Evolutionary conservation across 2,888 invertebrate genomes (phyloP).

Genomic region (Yponomeuta evonymella): DNA sequence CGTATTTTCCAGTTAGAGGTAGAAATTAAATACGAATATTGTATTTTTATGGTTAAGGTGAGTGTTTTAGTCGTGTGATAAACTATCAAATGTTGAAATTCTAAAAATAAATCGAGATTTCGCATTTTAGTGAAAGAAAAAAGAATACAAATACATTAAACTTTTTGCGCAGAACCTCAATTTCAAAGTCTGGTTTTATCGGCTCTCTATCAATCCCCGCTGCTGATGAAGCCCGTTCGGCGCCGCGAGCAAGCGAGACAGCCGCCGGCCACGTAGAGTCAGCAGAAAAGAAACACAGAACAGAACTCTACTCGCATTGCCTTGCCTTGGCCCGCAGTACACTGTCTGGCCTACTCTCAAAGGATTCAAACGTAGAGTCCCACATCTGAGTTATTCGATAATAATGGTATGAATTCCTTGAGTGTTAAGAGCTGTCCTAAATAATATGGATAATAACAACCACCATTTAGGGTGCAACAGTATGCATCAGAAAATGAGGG

Average conservation of each 20-base stretch:
- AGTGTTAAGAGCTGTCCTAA: no score
- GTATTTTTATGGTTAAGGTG: no score
- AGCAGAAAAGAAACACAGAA: slow-evolving; percentile 54
- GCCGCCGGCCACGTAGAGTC: slow-evolving; percentile 66
- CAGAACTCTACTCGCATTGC: slow-evolving; percentile 18
- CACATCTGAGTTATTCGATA: neutral
- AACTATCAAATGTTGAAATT: no score
- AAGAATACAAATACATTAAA: no score
- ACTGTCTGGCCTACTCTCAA: neutral
- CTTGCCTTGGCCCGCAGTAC: slow-evolving; percentile 1
- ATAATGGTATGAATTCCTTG: neutral
- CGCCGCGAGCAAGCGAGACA: slow-evolving; percentile 56
- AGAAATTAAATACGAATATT: no score
- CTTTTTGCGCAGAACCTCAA: neutral
- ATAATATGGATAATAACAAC: no score
- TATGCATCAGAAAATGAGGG: no score
- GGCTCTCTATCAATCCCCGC: slow-evolving; percentile 45
- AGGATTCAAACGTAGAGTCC: neutral
- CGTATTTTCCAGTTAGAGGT: no score
- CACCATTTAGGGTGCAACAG: no score
- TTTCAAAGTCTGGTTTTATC: slow-evolving; percentile 23
- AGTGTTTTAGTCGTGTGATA: no score
- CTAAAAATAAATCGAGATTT: no score
- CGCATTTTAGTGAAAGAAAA: no score
- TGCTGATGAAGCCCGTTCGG: slow-evolving; percentile 68